Conservation (phyloP, 2,888 invertebrate species). For the Andricus quercusramuli region DNA sequence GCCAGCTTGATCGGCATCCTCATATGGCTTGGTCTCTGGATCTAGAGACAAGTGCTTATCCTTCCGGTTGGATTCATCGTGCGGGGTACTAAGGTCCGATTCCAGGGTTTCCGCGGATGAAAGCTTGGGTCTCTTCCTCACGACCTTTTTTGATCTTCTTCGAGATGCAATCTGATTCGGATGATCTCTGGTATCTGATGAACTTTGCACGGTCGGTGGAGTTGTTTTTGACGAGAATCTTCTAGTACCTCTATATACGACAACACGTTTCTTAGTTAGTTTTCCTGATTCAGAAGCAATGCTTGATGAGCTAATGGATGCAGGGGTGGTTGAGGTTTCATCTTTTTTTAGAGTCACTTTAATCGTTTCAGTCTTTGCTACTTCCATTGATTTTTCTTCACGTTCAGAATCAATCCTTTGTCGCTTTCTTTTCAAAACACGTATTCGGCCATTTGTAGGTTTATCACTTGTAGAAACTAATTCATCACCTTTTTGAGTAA, state of each 20-base stretch:
- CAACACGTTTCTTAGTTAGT: conserved; percentile 47
- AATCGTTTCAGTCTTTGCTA: not conserved
- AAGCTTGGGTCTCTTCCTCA: conserved; percentile 42
- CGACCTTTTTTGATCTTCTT: conserved; percentile 43
- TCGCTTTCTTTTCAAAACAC: not conserved
- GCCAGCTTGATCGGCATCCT: conserved; percentile 56
- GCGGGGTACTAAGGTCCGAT: conserved; percentile 10
- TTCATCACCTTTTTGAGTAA: not conserved
- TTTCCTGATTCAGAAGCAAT: conserved; percentile 26
- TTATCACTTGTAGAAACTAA: not conserved
- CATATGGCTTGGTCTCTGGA: conserved; percentile 43
- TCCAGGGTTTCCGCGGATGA: conserved; percentile 36
- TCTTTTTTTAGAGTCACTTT: not conserved
- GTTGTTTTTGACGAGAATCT: conserved; percentile 42
- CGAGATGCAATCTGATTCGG: conserved; percentile 47
- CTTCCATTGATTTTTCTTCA: not conserved
- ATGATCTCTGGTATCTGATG: conserved; percentile 37
- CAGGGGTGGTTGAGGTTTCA: not conserved
- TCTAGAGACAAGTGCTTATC: conserved; percentile 25
- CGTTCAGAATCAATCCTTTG: not conserved
- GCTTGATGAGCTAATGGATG: not conserved
- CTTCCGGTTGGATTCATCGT: not conserved
- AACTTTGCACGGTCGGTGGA: conserved; percentile 59
- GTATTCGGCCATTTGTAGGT: conserved; percentile 3
- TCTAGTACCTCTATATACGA: conserved; percentile 47